Base-by-base conservation (phyloP, 2,888 invertebrate species). In the Trissolcus japonicus region DNA sequence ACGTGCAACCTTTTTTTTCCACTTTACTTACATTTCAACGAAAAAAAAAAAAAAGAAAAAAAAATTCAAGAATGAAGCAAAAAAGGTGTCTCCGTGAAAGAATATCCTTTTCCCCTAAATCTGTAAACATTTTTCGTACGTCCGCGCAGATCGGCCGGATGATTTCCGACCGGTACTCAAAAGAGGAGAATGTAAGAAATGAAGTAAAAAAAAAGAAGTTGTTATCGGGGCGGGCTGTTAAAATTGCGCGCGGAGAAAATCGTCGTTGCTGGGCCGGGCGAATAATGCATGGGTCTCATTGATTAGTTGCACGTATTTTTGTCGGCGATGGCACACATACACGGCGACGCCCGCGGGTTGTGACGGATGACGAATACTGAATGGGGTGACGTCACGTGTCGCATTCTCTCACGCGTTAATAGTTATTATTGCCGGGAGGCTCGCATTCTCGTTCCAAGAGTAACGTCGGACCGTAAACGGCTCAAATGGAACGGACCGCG, bases 401-500 rank as follows among this genome's bases (percentile, higher is more conserved):
- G 80, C 86, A 87, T 88, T 86, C 87, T 85, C 86, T 87, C 87
- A 87, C 87, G 87, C 85, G 80, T 85, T 86, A 84, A 87, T 85
- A 83, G 84, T 86, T 86, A 85, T 87, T 87, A 88, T 87, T 85
- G 85, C 82, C 80, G 80, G 80, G 84, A 83, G 83, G 82, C 84
- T 86, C 85, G 85, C 86, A 86, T 83, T 86, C 82, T 83, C 82
- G 83, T 86, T 84, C 84, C 46, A 65, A 71, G 67, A 67, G 68
- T 48, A 56, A 48, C 43, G 71, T 41, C 61, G 41, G 9, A 29
- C 74, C 67, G 74, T 67, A 67, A 74, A 69, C 69, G 76, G 69
- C 56, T 41, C 50, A 65, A 69, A 65, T 76, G 76, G 41, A 56
- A 65, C 50, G 0, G 46, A 4, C 21, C 54, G 16, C 46, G 43